Evolutionary conservation across 2,888 invertebrate genomes (phyloP), one percentile per base, ranked within the genome.

Genomic region (Cybosia mesomella): DNA sequence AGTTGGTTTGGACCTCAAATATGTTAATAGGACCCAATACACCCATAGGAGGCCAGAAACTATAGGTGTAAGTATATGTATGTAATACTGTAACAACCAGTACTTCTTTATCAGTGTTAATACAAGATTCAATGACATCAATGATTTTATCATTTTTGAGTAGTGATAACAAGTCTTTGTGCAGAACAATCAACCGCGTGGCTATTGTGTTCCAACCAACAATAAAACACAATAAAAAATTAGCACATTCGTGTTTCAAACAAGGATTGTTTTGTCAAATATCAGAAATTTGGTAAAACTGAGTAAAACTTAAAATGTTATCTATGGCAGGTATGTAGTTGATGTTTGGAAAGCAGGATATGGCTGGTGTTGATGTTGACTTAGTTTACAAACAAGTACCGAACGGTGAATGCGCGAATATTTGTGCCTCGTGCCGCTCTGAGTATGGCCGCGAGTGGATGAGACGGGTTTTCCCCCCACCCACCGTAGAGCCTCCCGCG

Each of bases 121-220:
- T 71, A 68, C 66, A 28, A 79, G 76, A 81, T 49, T 49, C 49
- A 49, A 49, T 79, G 66, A 67, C 64, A 80, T 79, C 83, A 79
- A 74, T 76, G 83, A 86, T 85, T 83, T 87, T 90, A 91, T 91
- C 89, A 85, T 73, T 81, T 82, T 78, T 70, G 62, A 69, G 82
- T 84, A 84, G 74, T 84, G 90, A 90, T 91, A 90, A 82, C 74
- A 57, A 70, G 79, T 75, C 88, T 91, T 92, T 92, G 91, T 92
- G 90, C 73, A 64, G 58, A 86, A 82, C 86, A 85, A 88, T 80
- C 83, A 79, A 79, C 82, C 73, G 76, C 78, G 64, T 71, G 58
- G 57, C 88, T 83, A 90, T 92, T 92, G 91, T 92, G 86, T 87
- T 81, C 71, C 57, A 67, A 74, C 68, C 55, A 58, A 88, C 87